Evolutionary conservation across 2,888 invertebrate genomes (phyloP).

Genomic region (Apeira syringaria): DNA sequence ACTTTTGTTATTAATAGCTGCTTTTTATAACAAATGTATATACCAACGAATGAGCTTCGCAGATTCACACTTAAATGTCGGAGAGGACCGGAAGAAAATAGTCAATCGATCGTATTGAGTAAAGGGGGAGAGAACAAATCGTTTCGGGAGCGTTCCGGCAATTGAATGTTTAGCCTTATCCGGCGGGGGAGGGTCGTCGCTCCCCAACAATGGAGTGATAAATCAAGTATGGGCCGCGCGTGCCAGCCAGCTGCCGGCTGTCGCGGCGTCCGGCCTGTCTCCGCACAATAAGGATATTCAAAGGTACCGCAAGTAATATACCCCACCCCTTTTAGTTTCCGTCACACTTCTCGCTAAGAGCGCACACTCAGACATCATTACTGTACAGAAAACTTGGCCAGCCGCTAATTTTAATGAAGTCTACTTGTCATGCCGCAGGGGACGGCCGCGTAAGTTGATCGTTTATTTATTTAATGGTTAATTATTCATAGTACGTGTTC

Average conservation of each 20-base stretch:
- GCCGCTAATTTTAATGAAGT: slow-evolving; percentile 23
- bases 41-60: slow-evolving; percentile 15
- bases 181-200: slow-evolving; percentile 73
- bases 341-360: slow-evolving; percentile 28
- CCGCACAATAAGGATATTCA: slow-evolving; percentile 55
- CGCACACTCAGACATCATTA: slow-evolving; percentile 17
- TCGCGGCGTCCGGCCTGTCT: slow-evolving; percentile 55
- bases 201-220: slow-evolving; percentile 80
- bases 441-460: slow-evolving; percentile 13
- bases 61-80: slow-evolving; percentile 39
- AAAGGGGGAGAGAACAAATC: slow-evolving; percentile 69
- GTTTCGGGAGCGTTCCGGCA: slow-evolving; percentile 75
- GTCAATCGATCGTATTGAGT: slow-evolving; percentile 63
- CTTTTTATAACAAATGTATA: background rate
- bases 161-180: slow-evolving; percentile 81
- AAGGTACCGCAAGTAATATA: slow-evolving; percentile 58
- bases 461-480: slow-evolving; percentile 16
- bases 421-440: slow-evolving; percentile 15
- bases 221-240: slow-evolving; percentile 81
- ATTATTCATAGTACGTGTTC: slow-evolving; percentile 16
- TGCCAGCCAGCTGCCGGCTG: slow-evolving; percentile 52
- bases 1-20: too few relatives aligned
- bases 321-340: slow-evolving; percentile 29
- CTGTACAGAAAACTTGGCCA: slow-evolving; percentile 3
- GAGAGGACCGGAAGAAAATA: slow-evolving; percentile 54